These are phyloP conservation scores for Latrodectus hesperus DNA, from an alignment of 2,888 invertebrate species.

Conservation along the genomic window DNA sequence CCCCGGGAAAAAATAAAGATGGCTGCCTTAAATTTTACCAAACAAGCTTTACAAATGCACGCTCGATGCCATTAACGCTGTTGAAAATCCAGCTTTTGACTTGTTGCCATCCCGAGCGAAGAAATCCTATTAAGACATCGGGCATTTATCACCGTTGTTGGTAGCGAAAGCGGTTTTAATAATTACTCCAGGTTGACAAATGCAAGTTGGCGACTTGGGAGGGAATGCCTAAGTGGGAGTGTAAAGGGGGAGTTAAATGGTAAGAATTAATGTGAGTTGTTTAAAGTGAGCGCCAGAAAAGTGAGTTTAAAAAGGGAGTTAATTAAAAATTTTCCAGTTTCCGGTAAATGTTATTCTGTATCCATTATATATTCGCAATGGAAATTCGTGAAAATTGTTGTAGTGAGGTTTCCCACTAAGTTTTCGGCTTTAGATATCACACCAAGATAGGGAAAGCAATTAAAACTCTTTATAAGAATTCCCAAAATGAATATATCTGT, in stretches of 20 bases:
- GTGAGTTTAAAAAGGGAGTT: slow-evolving; percentile 31
- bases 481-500: background rate
- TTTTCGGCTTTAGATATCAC: background rate
- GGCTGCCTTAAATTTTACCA: slow-evolving; percentile 19
- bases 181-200: slow-evolving; percentile 31
- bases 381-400: background rate
- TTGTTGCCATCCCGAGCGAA: slow-evolving; percentile 34
- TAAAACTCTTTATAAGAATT: background rate
- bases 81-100: slow-evolving; percentile 27
- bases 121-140: slow-evolving; percentile 46
- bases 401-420: background rate
- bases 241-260: slow-evolving; percentile 25
- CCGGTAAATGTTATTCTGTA: background rate
- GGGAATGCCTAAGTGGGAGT: background rate
- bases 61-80: background rate
- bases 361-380: background rate
- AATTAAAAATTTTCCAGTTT: slow-evolving; percentile 34
- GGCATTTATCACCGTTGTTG: slow-evolving; percentile 16
- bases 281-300: slow-evolving; percentile 13
- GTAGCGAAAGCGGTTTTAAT: slow-evolving; percentile 22
- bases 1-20: background rate
- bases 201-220: slow-evolving; percentile 19
- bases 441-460: background rate
- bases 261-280: slow-evolving; percentile 46
- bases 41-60: background rate